phyloP scores from a whole-genome alignment of 2,888 invertebrate genomes.

The Polydrusus pterygomalis region DNA sequence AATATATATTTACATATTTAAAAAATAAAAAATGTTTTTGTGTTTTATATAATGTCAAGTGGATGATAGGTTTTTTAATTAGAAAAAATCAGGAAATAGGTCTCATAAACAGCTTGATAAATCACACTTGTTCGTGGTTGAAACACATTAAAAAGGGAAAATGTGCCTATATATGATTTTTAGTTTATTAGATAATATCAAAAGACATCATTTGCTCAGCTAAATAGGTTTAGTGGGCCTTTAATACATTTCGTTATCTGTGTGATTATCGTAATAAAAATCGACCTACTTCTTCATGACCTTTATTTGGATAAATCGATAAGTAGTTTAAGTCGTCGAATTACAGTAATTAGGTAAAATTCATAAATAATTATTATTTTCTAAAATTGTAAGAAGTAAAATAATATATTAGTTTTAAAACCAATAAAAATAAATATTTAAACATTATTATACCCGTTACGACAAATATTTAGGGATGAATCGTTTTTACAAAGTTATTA shows the following conservation, averaged over 20 bases:
- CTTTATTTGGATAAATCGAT: neutral
- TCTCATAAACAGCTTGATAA: slow-evolving; percentile 35
- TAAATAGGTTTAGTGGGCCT: neutral
- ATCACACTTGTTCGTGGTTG: slow-evolving; percentile 39
- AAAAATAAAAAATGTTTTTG: neutral
- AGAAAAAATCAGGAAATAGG: slow-evolving; percentile 36
- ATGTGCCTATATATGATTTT: slow-evolving; percentile 27
- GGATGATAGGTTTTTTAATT: slow-evolving; percentile 37
- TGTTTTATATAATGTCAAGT: neutral
- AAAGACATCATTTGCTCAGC: neutral
- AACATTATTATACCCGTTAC: too few species aligned
- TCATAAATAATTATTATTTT: too few species aligned
- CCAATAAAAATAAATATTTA: too few species aligned
- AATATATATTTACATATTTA: too few species aligned
- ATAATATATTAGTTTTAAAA: too few species aligned
- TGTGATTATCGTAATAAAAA: slow-evolving; percentile 19
- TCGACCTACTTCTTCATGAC: slow-evolving; percentile 20
- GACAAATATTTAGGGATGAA: too few species aligned
- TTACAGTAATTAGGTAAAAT: too few species aligned
- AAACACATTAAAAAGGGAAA: slow-evolving; percentile 36
- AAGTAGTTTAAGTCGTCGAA: neutral
- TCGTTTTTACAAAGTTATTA: too few species aligned
- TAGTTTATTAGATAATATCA: neutral
- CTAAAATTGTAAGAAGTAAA: too few species aligned
- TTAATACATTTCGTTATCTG: slow-evolving; percentile 11